These are phyloP conservation scores for Alcedo quadribrachys DNA, from an alignment of 2,797 vertebrate genomes.

Conservation along the genomic window DNA sequence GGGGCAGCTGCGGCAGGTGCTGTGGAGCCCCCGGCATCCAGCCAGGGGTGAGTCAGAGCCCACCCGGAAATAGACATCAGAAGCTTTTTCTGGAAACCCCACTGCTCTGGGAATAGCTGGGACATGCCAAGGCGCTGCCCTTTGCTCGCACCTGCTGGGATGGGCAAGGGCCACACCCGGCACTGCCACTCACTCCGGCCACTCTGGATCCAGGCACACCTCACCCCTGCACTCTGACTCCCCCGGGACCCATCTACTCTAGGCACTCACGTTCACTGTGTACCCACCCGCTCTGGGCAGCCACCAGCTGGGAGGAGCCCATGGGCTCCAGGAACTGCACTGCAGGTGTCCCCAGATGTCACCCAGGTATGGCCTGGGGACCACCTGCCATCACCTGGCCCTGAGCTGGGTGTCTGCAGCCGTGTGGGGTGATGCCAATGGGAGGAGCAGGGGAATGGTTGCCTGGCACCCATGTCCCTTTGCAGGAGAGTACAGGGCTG, in stretches of 20 bases:
- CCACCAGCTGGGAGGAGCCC: fast-evolving
- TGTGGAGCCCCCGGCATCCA: background rate
- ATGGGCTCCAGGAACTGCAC: fast-evolving
- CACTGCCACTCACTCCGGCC: constrained; percentile 10
- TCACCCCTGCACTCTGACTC: background rate
- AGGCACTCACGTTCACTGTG: fast-evolving
- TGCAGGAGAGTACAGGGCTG: background rate
- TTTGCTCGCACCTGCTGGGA: background rate
- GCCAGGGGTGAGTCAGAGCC: constrained; percentile 46
- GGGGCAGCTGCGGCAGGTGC: background rate
- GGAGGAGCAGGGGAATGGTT: fast-evolving
- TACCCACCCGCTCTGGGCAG: fast-evolving
- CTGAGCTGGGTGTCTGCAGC: background rate
- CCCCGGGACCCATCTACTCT: fast-evolving
- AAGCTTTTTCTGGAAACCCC: constrained; percentile 39
- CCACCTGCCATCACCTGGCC: background rate
- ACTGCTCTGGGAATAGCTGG: background rate
- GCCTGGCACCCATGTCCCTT: background rate
- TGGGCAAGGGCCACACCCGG: background rate
- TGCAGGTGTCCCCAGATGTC: background rate
- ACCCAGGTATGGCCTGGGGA: background rate
- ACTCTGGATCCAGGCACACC: background rate
- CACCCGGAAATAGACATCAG: background rate
- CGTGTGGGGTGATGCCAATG: background rate
- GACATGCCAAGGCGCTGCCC: constrained; percentile 16